Evolutionary conservation across 2,888 invertebrate species (phyloP).

Genomic region (Lithophane leautieri): DNA sequence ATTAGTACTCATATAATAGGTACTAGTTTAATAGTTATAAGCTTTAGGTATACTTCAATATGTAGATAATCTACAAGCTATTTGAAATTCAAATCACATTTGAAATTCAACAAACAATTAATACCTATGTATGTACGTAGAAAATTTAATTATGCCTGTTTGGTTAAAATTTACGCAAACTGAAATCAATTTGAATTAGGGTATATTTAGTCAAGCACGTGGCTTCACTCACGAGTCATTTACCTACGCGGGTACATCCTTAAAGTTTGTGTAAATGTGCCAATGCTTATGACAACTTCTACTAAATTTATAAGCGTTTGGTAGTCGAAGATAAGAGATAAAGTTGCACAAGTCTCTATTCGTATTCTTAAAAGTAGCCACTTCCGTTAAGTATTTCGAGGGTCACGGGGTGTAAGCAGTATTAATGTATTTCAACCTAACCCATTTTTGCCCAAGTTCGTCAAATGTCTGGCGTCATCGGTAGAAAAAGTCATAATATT

Average conservation of each 20-base stretch:
- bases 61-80: slow-evolving; percentile 24
- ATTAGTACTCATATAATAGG: not conserved
- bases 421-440: not conserved
- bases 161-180: slow-evolving; percentile 25
- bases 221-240: not conserved
- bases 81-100: slow-evolving; percentile 42
- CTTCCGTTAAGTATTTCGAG: not conserved
- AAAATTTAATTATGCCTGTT: slow-evolving; percentile 31
- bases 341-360: not conserved
- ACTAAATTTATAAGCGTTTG: not conserved
- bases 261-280: not conserved
- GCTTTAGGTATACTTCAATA: slow-evolving; percentile 11
- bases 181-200: slow-evolving; percentile 36
- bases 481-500: not conserved
- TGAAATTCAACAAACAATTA: slow-evolving; percentile 34
- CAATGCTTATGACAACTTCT: not conserved
- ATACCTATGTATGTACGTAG: slow-evolving; percentile 5
- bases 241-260: not conserved
- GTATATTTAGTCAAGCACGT: slow-evolving; percentile 8
- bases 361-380: not conserved
- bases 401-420: not conserved
- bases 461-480: not conserved
- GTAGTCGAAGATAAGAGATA: not conserved
- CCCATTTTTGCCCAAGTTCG: not conserved
- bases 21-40: slow-evolving; percentile 12